These are phyloP conservation scores for Podarcis muralis DNA, from an alignment of 2,113 vertebrate genomes.

Conservation along the genomic window DNA sequence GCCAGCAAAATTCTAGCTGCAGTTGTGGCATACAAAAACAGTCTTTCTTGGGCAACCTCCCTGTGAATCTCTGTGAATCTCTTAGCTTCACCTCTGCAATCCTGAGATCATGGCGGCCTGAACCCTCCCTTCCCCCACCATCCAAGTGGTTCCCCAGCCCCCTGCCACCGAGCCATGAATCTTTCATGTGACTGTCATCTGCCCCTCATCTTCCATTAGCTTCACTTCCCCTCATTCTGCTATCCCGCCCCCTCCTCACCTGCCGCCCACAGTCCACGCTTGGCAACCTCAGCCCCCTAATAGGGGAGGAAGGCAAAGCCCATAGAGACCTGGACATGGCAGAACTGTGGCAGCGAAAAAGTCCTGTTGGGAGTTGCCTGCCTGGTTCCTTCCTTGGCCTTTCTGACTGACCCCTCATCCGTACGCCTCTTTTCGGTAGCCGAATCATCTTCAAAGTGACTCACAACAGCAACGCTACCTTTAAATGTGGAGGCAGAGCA, in stretches of 20 bases:
- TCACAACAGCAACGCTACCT: too few relatives aligned
- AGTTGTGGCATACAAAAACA: too few relatives aligned
- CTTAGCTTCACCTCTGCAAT: background rate
- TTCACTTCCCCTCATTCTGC: background rate
- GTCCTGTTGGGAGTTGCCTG: background rate
- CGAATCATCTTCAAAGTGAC: too few relatives aligned
- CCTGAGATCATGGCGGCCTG: accelerated
- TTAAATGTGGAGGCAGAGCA: too few relatives aligned
- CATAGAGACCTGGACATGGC: background rate
- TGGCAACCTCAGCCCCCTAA: background rate
- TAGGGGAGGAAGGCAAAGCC: background rate
- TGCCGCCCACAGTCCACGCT: background rate
- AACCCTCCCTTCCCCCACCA: background rate
- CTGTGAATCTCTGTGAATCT: too few relatives aligned
- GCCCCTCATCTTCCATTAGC: background rate
- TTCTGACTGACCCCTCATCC: too few relatives aligned
- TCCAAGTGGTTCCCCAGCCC: accelerated
- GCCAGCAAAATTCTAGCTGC: too few relatives aligned
- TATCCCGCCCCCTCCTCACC: too few relatives aligned
- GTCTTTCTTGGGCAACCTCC: too few relatives aligned
- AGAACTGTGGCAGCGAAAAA: background rate
- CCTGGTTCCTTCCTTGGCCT: background rate
- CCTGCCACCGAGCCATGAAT: accelerated
- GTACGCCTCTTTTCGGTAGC: too few relatives aligned
- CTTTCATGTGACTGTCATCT: accelerated